Percentiles rank a stretch among this genome's conserved stretches.
phyloP scores from a whole-genome alignment of 2,797 vertebrate species.

The Apogon talboti region DNA sequence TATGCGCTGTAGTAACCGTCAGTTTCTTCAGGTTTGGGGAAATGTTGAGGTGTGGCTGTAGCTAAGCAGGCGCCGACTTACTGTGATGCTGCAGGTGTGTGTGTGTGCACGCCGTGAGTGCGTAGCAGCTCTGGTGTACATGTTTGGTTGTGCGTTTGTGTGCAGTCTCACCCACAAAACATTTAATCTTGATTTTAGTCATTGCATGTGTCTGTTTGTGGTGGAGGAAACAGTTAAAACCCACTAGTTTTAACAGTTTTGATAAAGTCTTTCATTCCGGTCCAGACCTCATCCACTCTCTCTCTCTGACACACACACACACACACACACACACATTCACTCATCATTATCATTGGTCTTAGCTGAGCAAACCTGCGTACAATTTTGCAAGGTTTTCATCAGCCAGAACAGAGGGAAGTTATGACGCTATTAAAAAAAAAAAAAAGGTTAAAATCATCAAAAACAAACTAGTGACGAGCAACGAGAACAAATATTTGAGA shows the following conservation, averaged over 20 bases:
- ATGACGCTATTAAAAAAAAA: conserved; percentile 50
- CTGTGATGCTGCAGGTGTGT: conserved; percentile 21
- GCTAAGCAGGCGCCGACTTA: not conserved
- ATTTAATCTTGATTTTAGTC: conserved; percentile 31
- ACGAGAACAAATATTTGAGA: conserved; percentile 14
- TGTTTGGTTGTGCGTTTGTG: conserved; percentile 12
- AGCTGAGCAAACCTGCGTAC: conserved; percentile 48
- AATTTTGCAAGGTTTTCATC: conserved; percentile 62
- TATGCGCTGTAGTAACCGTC: conserved; percentile 17
- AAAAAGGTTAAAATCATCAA: conserved; percentile 38
- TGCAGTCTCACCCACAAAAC: conserved; percentile 27
- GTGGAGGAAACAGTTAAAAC: conserved; percentile 35
- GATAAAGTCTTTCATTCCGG: conserved; percentile 45
- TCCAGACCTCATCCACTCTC: conserved; percentile 14
- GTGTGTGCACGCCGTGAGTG: not conserved
- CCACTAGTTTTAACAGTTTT: conserved; percentile 53
- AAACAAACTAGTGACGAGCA: conserved; percentile 1
- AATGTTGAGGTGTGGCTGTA: conserved; percentile 8
- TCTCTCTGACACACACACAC: not conserved
- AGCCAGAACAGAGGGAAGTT: conserved; percentile 56
- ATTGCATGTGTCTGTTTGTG: conserved; percentile 19
- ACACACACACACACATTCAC: conserved; percentile 5
- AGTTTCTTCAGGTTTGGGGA: conserved; percentile 17
- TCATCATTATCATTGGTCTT: conserved; percentile 44
- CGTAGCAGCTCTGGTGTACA: not conserved